Evolutionary conservation across 1,140 invertebrate species (phyloP), one percentile per base, ranked within the genome.

Genomic region (Bombus affinis): DNA sequence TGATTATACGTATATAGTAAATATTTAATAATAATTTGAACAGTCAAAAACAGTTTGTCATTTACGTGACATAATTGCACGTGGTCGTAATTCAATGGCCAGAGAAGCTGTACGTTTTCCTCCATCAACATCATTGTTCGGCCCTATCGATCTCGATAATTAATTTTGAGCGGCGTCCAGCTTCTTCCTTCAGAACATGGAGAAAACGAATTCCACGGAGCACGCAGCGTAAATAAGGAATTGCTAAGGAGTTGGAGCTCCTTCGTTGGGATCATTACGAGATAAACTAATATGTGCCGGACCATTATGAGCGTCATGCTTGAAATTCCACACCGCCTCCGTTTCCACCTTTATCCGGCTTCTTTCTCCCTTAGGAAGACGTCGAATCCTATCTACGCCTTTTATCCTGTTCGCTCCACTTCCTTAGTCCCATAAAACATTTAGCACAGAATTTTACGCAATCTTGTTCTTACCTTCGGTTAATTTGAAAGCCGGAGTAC

Each of bases 241-340:
- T 53, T 47, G 59, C 39, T 32, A 74, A 73, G 78, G 59, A 73
- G 57, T 74, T 59, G 32, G 25, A 32, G 22, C 44, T 32, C 3
- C 70, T 81, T 74, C 78, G 42, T 82, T 57, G 39, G 80, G 73
- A 76, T 86, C 85, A 83, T 83, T 83, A 86, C 80, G 85, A 76
- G 79, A 83, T 72, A 76, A 82, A 82, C 80, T 86, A 86, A 86
- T 86, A 83, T 77, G 79, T 81, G 72, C 44, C 15, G 32, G 73
- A 47, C 72, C 78, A 83, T 86, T 86, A 86, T 83, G 73, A 76
- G 85, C 47, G 37, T 28, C 72, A 42, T 66, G 32, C 80, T 83
- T 83, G 72, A 76, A 83, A 86, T 86, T 86, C 85, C 85, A 65
- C 42, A 4, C 18, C 25, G 12, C 47, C 72, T 44, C 62, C 79